A percentile compares a stretch with the other conserved stretches of the same genome.
Evolutionary conservation across 2,113 vertebrate species (phyloP).

Genomic region (Daboia siamensis): DNA sequence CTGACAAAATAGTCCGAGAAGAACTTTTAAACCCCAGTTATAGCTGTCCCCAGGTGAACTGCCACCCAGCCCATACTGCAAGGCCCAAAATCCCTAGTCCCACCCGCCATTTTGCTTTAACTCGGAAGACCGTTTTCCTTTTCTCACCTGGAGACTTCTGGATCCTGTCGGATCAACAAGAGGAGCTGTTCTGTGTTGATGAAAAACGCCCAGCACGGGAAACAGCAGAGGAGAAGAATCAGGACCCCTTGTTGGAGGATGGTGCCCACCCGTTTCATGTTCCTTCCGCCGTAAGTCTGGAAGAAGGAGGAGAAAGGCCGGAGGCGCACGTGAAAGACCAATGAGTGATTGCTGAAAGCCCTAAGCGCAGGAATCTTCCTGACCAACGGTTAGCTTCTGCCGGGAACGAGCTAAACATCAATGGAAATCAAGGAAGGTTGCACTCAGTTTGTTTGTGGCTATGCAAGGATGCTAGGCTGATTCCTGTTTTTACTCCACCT

Average conservation of each 20-base stretch:
- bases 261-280: constrained; percentile 81
- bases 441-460: neutral
- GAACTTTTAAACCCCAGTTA: neutral
- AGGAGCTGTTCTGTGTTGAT: constrained; percentile 81
- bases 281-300: constrained; percentile 84
- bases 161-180: constrained; percentile 75
- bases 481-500: neutral
- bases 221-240: constrained; percentile 84
- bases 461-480: neutral
- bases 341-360: neutral
- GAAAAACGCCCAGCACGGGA: constrained; percentile 85
- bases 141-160: constrained; percentile 80
- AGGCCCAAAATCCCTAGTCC: too few relatives aligned
- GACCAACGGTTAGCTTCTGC: neutral
- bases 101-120: neutral
- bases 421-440: neutral
- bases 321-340: too few relatives aligned
- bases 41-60: neutral
- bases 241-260: constrained; percentile 79
- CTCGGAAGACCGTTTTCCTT: neutral
- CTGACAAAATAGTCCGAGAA: neutral
- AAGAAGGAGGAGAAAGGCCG: neutral
- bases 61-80: too few relatives aligned
- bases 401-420: neutral
- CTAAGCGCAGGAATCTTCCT: neutral